Conservation (phyloP, 2,113 vertebrate genomes). For the Clarias batrachus region DNA sequence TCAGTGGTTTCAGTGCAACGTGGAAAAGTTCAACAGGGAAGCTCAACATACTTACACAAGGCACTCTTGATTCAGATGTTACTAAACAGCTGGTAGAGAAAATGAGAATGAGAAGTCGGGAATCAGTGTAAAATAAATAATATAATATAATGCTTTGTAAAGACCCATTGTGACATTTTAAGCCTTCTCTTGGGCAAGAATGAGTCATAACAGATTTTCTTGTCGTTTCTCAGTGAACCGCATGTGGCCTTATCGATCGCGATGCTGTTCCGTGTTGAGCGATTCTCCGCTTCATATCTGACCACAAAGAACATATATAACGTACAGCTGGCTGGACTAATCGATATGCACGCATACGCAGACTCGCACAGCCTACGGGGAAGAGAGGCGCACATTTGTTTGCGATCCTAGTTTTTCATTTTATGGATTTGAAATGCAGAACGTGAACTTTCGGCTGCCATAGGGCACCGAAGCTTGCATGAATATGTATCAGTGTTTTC, state of each 20-base stretch:
- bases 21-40: not conserved
- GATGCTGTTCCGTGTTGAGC: not conserved
- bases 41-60: not conserved
- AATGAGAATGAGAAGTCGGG: not conserved
- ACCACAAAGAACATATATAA: not conserved
- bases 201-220: not conserved
- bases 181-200: not conserved
- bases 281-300: not conserved
- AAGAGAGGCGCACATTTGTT: slow-evolving; percentile 25
- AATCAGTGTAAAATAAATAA: not conserved
- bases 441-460: slow-evolving; percentile 31
- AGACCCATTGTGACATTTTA: not conserved
- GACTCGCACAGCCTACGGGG: not conserved
- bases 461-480: slow-evolving; percentile 4
- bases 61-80: not conserved
- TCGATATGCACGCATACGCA: not conserved
- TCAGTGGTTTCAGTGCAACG: not conserved
- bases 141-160: not conserved
- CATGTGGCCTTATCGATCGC: not conserved
- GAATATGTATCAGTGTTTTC: slow-evolving; percentile 35
- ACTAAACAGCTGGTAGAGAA: not conserved
- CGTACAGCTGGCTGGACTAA: not conserved
- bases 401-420: slow-evolving; percentile 7
- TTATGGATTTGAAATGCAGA: slow-evolving; percentile 44
- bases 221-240: not conserved